Base-by-base conservation (phyloP, 2,797 vertebrate species). In the Malacoctenus gilli region DNA sequence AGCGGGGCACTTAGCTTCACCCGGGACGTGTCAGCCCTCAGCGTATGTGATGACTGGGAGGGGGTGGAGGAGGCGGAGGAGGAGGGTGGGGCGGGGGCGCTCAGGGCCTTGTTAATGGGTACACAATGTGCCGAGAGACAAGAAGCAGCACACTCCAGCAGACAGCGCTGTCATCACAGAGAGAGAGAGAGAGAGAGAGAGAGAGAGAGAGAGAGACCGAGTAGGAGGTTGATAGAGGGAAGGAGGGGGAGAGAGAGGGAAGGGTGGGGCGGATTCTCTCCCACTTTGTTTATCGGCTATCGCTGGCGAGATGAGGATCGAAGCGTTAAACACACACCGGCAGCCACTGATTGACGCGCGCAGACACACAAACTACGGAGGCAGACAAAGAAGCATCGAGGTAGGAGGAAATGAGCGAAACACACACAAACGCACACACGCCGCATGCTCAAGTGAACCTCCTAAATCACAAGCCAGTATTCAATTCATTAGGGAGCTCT, bases 401-500 rank as follows among this genome's bases (percentile, higher is more conserved):
- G 49, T 52, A 38, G 16, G 38, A 30, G 39, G 50, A 69, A 56
- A 62, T 36, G 41, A 64, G 70, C 19, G 51, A 55, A 58, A 28
- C 16, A 21, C 49, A 47, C 58, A 16, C 54, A 55, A 58, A 28
- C 16, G 19, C 42, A 50, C 77, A 46, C 22, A 1, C 36, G 0
- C 57, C 48, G 62, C 61, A 51, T 47, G 59, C 64, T 75, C 74
- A 79, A 85, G 61, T 77, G 79, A 80, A 73, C 77, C 66, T 68
- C 65, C 73, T 74, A 65, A 86, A 85, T 85, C 75, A 75, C 56
- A 49, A 77, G 75, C 51, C 69, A 59, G 69, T 49, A 49, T 77
- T 79, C 51, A 79, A 81, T 85, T 83, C 80, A 86, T 85, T 79
- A 77, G 82, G 77, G 84, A 81, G 75, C 75, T 68, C 65, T 72